Evolutionary conservation across 2,888 invertebrate species (phyloP), one percentile per base, ranked within the genome.

Genomic region (Caradrina clavipalpis): DNA sequence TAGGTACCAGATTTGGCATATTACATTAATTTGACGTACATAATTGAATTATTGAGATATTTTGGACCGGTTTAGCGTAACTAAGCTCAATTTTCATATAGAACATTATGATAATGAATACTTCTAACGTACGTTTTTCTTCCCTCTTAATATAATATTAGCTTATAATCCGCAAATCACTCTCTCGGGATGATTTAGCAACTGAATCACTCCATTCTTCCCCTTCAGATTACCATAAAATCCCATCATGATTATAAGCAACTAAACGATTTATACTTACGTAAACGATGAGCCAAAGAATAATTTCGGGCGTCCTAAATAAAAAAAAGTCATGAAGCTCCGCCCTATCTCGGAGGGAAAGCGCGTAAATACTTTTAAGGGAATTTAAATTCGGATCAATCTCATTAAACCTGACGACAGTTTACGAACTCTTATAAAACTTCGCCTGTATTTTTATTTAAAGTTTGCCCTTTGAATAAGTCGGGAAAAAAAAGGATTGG

Each of bases 361-460:
- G 51, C 54, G 35, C 73, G 68, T 77, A 72, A 82, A 82, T 81
- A 76, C 76, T 81, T 73, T 79, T 62, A 77, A 72, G 67, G 80
- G 77, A 84, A 73, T 88, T 91, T 86, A 88, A 87, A 89, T 90
- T 91, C 85, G 86, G 88, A 89, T 88, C 89, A 90, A 91, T 90
- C 89, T 91, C 89, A 92, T 92, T 90, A 91, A 82, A 83, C 50
- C 84, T 85, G 88, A 88, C 85, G 89, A 88, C 88, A 88, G 86
- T 90, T 80, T 64, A 54, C 69, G 51, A 84, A 79, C 75, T 80
- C 68, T 69, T 73, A 84, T 60, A 80, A 65, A 89, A 88, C 76
- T 85, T 81, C 61, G 65, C 67, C 67, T 64, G 76, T 82, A 83
- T 88, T 83, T 87, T 81, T 85, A 80, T 85, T 83, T 82, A 76